Base-by-base conservation (phyloP, 2,797 vertebrate species). In the Gambusia yucatana region DNA sequence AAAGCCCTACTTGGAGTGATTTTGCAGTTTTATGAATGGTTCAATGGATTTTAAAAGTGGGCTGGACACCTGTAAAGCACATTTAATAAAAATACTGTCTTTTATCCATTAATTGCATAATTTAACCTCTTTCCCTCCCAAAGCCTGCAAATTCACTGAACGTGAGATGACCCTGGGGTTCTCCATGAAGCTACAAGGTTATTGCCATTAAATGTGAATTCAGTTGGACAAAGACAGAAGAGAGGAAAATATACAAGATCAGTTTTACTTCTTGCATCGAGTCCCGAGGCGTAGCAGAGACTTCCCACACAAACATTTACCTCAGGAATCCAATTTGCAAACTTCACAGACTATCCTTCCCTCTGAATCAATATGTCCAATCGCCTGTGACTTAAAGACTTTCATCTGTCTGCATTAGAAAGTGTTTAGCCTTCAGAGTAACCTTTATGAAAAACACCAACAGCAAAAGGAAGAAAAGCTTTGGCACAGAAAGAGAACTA, bases 311-410 rank as follows among this genome's bases (percentile, higher is more conserved):
- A 81, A 78, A 77, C 75, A 33, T 84, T 88, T 75, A 55, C 55
- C 41, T 33, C 9, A 75, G 69, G 69, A 82, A 87, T 87, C 72
- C 67, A 84, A 85, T 89, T 84, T 84, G 55, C 71, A 69, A 61
- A 86, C 85, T 84, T 85, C 79, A 80, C 63, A 87, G 33, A 59
- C 57, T 76, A 72, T 57, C 81, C 41, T 36, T 76, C 41, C 47
- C 57, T 81, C 81, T 11, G 46, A 84, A 86, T 92, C 84, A 78
- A 77, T 79, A 74, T 70, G 72, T 79, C 47, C 44, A 77, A 75
- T 81, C 69, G 75, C 36, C 41, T 39, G 63, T 69, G 8, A 77
- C 36, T 79, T 79, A 71, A 84, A 81, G 44, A 57, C 67, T 85
- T 39, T 67, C 46, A 77, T 85, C 48, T 76, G 52, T 85, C 41